These are phyloP conservation scores for Uloborus diversus DNA, from an alignment of 1,140 invertebrate genomes.

Conservation along the genomic window DNA sequence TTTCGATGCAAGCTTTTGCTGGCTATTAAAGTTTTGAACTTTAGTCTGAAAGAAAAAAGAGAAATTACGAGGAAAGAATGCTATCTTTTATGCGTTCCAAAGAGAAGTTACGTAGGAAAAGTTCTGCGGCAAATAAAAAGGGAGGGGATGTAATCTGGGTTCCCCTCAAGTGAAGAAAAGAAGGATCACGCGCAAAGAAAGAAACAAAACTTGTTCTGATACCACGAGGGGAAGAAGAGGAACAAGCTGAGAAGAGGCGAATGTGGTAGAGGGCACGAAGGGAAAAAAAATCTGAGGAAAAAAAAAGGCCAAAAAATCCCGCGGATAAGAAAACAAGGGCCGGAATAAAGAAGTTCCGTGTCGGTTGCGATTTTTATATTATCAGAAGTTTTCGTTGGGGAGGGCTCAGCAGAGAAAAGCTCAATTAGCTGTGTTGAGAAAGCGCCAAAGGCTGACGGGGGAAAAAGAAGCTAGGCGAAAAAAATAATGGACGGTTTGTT, in stretches of 20 bases:
- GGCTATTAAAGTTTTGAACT: not conserved
- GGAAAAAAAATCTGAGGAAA: not conserved
- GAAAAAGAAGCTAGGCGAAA: not conserved
- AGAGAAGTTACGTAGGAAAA: constrained; percentile 19
- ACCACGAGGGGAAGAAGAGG: constrained; percentile 3
- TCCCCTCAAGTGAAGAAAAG: not conserved
- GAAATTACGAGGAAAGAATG: constrained; percentile 1
- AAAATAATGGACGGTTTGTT: not conserved
- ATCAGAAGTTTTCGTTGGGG: constrained; percentile 4
- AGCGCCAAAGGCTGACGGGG: not conserved
- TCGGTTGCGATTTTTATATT: constrained; percentile 29
- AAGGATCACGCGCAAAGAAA: constrained; percentile 22
- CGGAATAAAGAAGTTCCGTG: not conserved
- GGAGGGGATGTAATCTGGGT: not conserved
- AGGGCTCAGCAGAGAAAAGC: constrained; percentile 4
- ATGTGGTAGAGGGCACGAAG: not conserved
- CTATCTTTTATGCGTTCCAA: constrained; percentile 33
- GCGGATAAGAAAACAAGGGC: too few relatives aligned
- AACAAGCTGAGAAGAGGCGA: not conserved
- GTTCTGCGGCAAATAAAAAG: constrained; percentile 13
- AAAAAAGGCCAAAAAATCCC: not conserved
- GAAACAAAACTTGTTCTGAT: constrained; percentile 21
- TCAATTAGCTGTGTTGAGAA: constrained; percentile 21
- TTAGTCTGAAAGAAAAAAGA: constrained; percentile 2
- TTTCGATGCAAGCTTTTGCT: not conserved